A percentile compares a stretch with the other conserved stretches of the same genome.
Conservation (phyloP, 1,140 invertebrate genomes). For the Drosophila paulistorum region DNA sequence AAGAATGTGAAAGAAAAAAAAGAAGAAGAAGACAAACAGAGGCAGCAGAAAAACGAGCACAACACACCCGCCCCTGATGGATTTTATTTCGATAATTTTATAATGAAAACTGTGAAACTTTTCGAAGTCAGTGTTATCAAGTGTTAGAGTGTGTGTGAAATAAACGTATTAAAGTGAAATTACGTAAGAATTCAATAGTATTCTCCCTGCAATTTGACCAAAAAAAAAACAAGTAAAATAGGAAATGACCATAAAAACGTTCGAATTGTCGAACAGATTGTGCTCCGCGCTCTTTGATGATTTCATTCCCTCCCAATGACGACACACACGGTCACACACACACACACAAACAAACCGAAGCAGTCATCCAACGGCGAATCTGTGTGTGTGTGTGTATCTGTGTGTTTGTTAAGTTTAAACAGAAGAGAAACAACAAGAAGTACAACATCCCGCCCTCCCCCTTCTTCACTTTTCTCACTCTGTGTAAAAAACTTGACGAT, state of each 20-base stretch:
- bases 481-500: neutral
- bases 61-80: slow-evolving; percentile 62
- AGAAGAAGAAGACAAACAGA: slow-evolving; percentile 29
- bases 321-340: slow-evolving; percentile 53
- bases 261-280: slow-evolving; percentile 19
- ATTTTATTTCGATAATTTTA: slow-evolving; percentile 56
- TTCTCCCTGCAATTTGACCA: slow-evolving; percentile 67
- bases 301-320: slow-evolving; percentile 69
- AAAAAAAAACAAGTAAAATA: slow-evolving; percentile 13
- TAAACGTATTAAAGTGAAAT: slow-evolving; percentile 49
- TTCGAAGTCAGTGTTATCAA: slow-evolving; percentile 14
- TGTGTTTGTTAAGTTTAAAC: slow-evolving; percentile 23
- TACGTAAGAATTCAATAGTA: slow-evolving; percentile 65
- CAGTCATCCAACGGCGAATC: slow-evolving; percentile 3
- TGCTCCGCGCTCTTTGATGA: slow-evolving; percentile 52
- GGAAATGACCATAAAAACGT: slow-evolving; percentile 14
- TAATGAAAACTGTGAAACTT: slow-evolving; percentile 44
- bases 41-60: slow-evolving; percentile 27
- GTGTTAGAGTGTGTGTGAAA: slow-evolving; percentile 49
- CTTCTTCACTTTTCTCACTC: neutral
- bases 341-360: slow-evolving; percentile 32
- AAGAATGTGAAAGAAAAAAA: slow-evolving; percentile 9
- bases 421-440: slow-evolving; percentile 3
- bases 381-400: slow-evolving; percentile 1
- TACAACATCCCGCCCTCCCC: neutral